A percentile compares a stretch with the other conserved stretches of the same genome.
Evolutionary conservation across 2,797 vertebrate species (phyloP).

Genomic region (Oreochromis mossambicus): DNA sequence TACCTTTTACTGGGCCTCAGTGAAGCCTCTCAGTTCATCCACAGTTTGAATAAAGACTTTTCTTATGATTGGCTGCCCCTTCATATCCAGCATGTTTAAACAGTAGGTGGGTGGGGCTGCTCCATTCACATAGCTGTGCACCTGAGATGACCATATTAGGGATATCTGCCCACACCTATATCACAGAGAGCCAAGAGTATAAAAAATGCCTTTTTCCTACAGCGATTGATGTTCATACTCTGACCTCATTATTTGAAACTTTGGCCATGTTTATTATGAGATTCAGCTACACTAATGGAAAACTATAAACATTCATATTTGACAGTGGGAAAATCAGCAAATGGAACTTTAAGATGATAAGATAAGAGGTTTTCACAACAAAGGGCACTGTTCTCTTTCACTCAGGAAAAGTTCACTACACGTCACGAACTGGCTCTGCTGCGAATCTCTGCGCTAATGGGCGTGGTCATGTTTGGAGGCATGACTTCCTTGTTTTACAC

Average conservation of each 20-base stretch:
- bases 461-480: constrained; percentile 89
- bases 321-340: background rate
- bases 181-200: background rate
- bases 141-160: background rate
- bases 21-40: background rate
- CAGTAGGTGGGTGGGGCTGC: background rate
- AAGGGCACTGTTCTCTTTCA: background rate
- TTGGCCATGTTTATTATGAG: background rate
- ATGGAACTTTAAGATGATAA: background rate
- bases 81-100: background rate
- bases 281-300: background rate
- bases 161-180: background rate
- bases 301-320: background rate
- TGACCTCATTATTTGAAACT: background rate
- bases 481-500: constrained; percentile 94
- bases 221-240: background rate
- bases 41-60: background rate
- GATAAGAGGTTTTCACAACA: background rate
- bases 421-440: constrained; percentile 92
- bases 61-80: background rate
- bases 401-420: constrained; percentile 85
- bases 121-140: background rate
- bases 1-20: background rate
- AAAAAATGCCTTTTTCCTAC: background rate
- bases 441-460: constrained; percentile 90